These are phyloP conservation scores for Spisula solida DNA, from an alignment of 2,888 invertebrate genomes.

Conservation along the genomic window DNA sequence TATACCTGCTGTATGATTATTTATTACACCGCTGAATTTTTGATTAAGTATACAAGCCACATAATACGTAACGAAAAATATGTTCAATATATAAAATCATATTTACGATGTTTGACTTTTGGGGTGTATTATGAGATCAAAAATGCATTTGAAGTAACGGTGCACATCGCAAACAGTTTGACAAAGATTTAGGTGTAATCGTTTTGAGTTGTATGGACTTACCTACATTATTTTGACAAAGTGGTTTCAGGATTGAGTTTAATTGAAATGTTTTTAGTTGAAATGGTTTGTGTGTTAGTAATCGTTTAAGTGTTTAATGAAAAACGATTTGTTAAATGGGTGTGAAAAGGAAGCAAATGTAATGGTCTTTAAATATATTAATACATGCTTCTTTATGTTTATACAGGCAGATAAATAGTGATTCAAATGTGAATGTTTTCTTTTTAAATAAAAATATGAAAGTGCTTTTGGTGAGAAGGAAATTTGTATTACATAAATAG, in stretches of 20 bases:
- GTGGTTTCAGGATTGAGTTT: neutral
- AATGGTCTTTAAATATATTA: neutral
- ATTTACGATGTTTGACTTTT: slow-evolving; percentile 5
- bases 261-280: neutral
- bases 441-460: neutral
- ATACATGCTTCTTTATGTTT: neutral
- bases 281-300: neutral
- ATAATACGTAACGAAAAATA: neutral
- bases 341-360: neutral
- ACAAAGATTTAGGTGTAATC: neutral
- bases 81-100: slow-evolving; percentile 16
- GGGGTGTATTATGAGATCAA: neutral
- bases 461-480: too few species aligned
- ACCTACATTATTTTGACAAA: neutral
- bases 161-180: neutral
- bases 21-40: slow-evolving; percentile 19
- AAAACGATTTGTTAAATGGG: neutral
- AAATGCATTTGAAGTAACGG: neutral
- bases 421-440: neutral
- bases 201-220: neutral
- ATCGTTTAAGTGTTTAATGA: neutral
- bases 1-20: slow-evolving; percentile 12
- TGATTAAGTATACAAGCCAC: slow-evolving; percentile 12
- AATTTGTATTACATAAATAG: too few species aligned
- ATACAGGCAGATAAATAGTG: neutral